phyloP scores from a whole-genome alignment of 2,113 vertebrate genomes.

The Gambusia affinis region DNA sequence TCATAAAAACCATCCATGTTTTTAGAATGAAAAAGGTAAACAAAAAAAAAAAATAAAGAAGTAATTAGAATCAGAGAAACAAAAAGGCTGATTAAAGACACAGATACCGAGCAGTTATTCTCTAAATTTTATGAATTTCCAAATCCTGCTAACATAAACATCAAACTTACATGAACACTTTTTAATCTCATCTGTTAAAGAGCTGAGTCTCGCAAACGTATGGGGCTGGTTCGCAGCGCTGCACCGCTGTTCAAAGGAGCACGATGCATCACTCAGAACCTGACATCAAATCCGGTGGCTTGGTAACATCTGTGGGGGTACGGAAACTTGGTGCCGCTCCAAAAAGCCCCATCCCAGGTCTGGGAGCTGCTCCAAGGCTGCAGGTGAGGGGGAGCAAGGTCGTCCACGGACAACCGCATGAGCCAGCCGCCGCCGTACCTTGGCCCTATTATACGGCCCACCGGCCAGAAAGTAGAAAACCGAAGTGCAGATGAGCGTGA shows the following conservation, averaged over 20 bases:
- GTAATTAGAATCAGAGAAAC: not conserved
- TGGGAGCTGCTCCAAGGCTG: conserved; percentile 84
- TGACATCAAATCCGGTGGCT: conserved; percentile 82
- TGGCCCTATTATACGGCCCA: conserved; percentile 61
- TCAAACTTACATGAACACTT: not conserved
- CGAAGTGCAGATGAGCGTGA: conserved; percentile 72
- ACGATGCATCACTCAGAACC: conserved; percentile 76
- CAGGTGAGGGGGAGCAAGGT: conserved; percentile 84
- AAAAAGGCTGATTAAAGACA: not conserved
- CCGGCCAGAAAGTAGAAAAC: conserved; percentile 65
- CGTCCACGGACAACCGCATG: conserved; percentile 81
- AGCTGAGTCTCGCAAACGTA: conserved; percentile 15
- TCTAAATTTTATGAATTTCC: not conserved
- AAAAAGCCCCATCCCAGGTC: conserved; percentile 83
- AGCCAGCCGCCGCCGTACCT: conserved; percentile 73
- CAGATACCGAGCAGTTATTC: not conserved
- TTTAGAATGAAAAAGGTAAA: not conserved
- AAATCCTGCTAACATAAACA: not conserved
- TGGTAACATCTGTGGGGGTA: conserved; percentile 84
- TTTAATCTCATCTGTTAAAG: not conserved
- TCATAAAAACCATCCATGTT: not conserved
- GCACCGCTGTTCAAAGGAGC: conserved; percentile 41
- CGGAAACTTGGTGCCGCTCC: conserved; percentile 82
- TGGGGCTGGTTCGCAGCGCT: conserved; percentile 26
- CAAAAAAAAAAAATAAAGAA: not conserved